phyloP scores from a whole-genome alignment of 2,113 vertebrate species.

The Regulus satrapa region DNA sequence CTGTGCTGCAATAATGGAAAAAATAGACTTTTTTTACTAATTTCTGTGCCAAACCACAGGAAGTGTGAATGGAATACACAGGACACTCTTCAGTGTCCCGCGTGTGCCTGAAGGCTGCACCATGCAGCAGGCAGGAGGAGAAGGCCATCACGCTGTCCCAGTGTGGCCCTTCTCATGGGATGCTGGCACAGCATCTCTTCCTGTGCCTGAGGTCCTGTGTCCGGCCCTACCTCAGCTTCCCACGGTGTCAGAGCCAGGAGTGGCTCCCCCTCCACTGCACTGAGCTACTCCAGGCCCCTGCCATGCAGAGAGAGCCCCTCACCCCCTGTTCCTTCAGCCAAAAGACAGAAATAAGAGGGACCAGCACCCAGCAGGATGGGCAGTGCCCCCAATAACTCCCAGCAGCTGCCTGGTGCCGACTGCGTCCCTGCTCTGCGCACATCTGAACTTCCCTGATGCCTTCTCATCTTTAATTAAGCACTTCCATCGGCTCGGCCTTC shows the following conservation, averaged over 20 bases:
- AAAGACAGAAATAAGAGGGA: neutral
- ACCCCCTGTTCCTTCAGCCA: neutral
- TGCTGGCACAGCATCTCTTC: neutral
- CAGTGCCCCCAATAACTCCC: neutral
- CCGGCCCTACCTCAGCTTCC: neutral
- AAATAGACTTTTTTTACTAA: neutral
- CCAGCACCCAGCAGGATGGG: accelerated
- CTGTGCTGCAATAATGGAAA: neutral
- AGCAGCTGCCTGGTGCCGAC: neutral
- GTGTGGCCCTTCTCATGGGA: neutral
- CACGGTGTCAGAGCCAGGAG: accelerated
- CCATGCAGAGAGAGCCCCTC: accelerated
- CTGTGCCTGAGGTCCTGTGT: accelerated
- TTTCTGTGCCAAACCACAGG: neutral
- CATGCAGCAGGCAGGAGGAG: neutral
- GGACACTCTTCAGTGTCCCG: neutral
- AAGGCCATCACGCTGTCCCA: accelerated
- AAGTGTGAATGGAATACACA: neutral
- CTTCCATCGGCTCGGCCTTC: neutral
- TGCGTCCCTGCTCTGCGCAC: neutral
- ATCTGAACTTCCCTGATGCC: neutral
- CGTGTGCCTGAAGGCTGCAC: accelerated
- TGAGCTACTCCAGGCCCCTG: neutral
- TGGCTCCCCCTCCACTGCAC: neutral
- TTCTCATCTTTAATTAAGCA: conserved; percentile 53